Evolutionary conservation across 1,140 invertebrate species (phyloP), one percentile per base, ranked within the genome.

Genomic region (Pectinophora gossypiella): DNA sequence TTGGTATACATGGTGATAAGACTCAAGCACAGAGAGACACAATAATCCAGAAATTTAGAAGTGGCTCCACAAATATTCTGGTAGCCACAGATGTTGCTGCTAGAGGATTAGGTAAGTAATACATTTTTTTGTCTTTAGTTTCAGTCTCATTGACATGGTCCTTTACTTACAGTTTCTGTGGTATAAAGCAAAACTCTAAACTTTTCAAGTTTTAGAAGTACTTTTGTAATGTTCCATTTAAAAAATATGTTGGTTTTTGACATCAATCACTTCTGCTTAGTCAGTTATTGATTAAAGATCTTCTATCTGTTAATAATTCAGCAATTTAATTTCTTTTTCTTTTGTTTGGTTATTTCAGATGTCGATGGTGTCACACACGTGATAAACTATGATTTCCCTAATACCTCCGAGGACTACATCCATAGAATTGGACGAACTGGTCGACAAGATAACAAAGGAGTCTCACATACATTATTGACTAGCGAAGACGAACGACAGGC

Each of bases 371-470:
- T 97, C 55, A 95, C 95, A 68, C 95, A 94, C 90, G 95, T 97
- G 12, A 93, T 97, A 71, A 97, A 97, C 85, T 95, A 93, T 85
- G 96, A 97, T 83, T 97, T 95, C 78, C 95, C 96, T 1, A 94
- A 92, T 59, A 94, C 93, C 55, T 93, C 94, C 7, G 96, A 97
- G 82, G 96, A 97, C 81, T 97, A 97, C 84, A 94, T 97, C 23
- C 96, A 97, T 73, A 91, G 96, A 42, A 97, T 97, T 70, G 96
- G 96, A 10, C 90, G 96, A 61, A 97, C 96, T 13, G 96, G 94
- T 12, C 90, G 96, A n/a, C 91, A 91, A 16, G 90, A 93, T 35
- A 93, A 93, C 45, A 94, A 92, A 18, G 95, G 95, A 46, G 95
- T 94, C 1, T 93, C 95, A 0, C 96, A 96, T 85, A 95, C 95